Percentiles rank a stretch among this genome's conserved stretches.
These are phyloP conservation scores for Crax fasciolata DNA, from an alignment of 2,797 vertebrate genomes.

Conservation along the genomic window DNA sequence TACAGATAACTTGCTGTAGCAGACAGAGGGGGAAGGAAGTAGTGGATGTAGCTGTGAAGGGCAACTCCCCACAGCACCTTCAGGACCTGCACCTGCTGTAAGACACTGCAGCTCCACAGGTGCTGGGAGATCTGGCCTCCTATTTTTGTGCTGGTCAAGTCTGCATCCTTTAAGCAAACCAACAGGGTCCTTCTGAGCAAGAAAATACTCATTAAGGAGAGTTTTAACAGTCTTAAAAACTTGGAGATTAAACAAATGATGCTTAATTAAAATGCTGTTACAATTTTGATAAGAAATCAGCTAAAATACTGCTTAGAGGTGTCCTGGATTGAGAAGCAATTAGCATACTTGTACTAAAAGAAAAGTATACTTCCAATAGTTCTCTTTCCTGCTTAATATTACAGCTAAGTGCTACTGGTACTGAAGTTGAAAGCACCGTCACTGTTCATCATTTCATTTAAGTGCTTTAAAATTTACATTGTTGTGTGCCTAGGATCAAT, in stretches of 20 bases:
- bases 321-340: background rate
- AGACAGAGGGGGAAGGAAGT: background rate
- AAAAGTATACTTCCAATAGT: background rate
- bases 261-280: conserved; percentile 20
- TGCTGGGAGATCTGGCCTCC: background rate
- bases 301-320: background rate
- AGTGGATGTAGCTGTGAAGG: background rate
- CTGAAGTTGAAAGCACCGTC: background rate
- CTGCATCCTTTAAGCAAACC: conserved; percentile 2
- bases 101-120: background rate
- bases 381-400: background rate
- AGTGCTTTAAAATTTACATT: background rate
- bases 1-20: background rate
- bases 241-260: background rate
- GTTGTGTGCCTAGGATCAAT: background rate
- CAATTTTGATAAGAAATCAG: conserved; percentile 4
- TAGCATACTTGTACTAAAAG: background rate
- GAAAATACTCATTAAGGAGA: background rate
- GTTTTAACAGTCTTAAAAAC: background rate
- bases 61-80: background rate
- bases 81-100: background rate
- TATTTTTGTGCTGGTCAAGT: background rate
- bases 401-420: background rate
- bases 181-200: background rate
- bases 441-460: background rate